These are phyloP conservation scores for Notothenia coriiceps DNA, from an alignment of 2,113 vertebrate genomes.

Conservation along the genomic window DNA sequence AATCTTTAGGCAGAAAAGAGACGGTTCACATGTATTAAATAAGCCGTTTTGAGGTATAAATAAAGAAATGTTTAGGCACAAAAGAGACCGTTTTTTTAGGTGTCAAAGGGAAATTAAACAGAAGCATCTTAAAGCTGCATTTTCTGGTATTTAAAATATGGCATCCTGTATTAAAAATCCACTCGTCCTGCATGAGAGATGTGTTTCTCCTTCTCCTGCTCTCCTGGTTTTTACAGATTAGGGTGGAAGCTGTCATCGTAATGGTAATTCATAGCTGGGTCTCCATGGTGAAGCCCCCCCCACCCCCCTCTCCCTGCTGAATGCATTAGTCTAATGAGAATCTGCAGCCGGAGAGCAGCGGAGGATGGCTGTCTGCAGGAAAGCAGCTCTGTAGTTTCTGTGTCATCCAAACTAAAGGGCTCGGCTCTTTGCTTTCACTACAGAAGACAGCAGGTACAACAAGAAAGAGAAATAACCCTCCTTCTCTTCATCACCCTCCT, in stretches of 20 bases:
- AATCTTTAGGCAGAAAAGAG: too few relatives aligned
- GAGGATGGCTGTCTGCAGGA: slow-evolving; percentile 61
- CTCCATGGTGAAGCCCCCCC: slow-evolving; percentile 80
- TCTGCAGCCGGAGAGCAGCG: slow-evolving; percentile 76
- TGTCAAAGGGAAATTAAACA: too few relatives aligned
- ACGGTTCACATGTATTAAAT: too few relatives aligned
- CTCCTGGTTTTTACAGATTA: slow-evolving; percentile 54
- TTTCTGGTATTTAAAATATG: too few relatives aligned
- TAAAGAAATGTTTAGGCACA: too few relatives aligned
- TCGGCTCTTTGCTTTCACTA: slow-evolving; percentile 63
- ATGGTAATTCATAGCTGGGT: slow-evolving; percentile 81
- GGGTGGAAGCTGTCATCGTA: slow-evolving; percentile 74
- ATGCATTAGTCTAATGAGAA: slow-evolving; percentile 85
- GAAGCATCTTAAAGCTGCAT: too few relatives aligned
- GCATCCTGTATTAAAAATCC: background rate
- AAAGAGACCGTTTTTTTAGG: too few relatives aligned
- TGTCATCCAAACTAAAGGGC: slow-evolving; percentile 59
- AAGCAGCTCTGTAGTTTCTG: slow-evolving; percentile 53
- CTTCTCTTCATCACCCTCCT: slow-evolving; percentile 8
- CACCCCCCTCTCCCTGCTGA: slow-evolving; percentile 63
- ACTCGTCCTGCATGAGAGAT: background rate
- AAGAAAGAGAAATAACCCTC: slow-evolving; percentile 26
- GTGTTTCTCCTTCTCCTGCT: slow-evolving; percentile 16
- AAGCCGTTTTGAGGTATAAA: too few relatives aligned
- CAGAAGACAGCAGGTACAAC: slow-evolving; percentile 72